Evolutionary conservation across 2,888 invertebrate species (phyloP).

Genomic region (Ypsolopha sequella): DNA sequence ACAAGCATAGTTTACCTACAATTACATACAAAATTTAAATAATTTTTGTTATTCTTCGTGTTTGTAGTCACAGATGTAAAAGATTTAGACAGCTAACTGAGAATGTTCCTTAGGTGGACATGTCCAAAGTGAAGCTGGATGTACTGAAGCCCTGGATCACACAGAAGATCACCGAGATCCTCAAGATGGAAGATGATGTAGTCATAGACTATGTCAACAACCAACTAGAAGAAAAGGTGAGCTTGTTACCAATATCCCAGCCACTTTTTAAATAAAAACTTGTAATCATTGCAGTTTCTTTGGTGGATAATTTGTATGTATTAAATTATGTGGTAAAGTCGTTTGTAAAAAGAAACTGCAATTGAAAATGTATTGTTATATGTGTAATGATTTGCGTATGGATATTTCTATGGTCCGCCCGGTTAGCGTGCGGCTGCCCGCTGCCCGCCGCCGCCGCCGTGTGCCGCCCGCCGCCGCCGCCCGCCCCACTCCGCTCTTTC

Average conservation of each 20-base stretch:
- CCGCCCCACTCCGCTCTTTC: slow-evolving; percentile 48
- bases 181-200: slow-evolving; percentile 99
- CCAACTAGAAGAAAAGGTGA: slow-evolving; percentile 95
- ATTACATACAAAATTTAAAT: no score
- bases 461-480: slow-evolving; percentile 41
- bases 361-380: slow-evolving; percentile 52
- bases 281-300: slow-evolving; percentile 70
- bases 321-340: background rate
- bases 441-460: slow-evolving; percentile 19
- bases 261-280: slow-evolving; percentile 13
- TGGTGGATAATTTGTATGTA: slow-evolving; percentile 17
- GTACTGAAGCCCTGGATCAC: slow-evolving; percentile 99
- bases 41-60: no score
- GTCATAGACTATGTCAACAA: slow-evolving; percentile 99
- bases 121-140: slow-evolving; percentile 98
- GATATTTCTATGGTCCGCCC: slow-evolving; percentile 69
- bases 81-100: no score
- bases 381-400: slow-evolving; percentile 70
- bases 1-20: no score
- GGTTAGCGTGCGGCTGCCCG: slow-evolving; percentile 59
- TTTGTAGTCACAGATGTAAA: no score
- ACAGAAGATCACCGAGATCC: slow-evolving; percentile 93
- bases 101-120: slow-evolving; percentile 79
- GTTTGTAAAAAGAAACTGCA: slow-evolving; percentile 51
- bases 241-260: slow-evolving; percentile 19